These are phyloP conservation scores for Gopherus evgoodei DNA, from an alignment of 2,113 vertebrate species.

Conservation along the genomic window DNA sequence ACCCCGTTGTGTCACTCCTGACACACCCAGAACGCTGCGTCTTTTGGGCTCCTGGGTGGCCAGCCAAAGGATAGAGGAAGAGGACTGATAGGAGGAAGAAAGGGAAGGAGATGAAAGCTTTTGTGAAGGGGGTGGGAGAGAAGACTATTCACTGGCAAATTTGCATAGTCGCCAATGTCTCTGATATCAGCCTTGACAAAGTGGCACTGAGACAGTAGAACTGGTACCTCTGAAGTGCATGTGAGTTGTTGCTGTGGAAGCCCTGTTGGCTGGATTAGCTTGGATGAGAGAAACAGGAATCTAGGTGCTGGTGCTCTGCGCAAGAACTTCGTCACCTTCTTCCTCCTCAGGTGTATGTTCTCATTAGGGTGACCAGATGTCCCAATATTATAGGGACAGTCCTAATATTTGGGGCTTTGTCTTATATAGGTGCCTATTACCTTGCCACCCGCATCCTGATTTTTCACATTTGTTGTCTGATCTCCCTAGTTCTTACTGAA, in stretches of 20 bases:
- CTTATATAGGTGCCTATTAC: too few relatives aligned
- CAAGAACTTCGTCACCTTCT: not conserved
- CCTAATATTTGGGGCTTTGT: too few relatives aligned
- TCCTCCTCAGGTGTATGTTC: not conserved
- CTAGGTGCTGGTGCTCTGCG: fast-evolving
- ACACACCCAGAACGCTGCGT: not conserved
- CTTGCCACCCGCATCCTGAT: too few relatives aligned
- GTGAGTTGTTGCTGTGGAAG: not conserved
- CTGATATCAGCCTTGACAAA: not conserved
- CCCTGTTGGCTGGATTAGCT: not conserved
- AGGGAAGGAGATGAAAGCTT: not conserved
- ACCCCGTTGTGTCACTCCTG: not conserved
- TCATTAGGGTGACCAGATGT: not conserved
- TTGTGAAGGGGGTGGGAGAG: not conserved
- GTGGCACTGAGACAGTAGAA: not conserved
- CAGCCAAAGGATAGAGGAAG: not conserved
- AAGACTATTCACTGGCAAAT: not conserved
- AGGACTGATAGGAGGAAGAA: not conserved
- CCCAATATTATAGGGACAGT: too few relatives aligned
- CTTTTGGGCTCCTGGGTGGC: not conserved
- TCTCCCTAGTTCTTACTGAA: not conserved
- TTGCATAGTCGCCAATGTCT: fast-evolving
- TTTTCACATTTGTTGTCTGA: too few relatives aligned
- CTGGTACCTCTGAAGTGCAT: not conserved
- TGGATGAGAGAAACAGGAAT: not conserved